phyloP scores from a whole-genome alignment of 2,888 invertebrate species.

The Bombyx huttoni region DNA sequence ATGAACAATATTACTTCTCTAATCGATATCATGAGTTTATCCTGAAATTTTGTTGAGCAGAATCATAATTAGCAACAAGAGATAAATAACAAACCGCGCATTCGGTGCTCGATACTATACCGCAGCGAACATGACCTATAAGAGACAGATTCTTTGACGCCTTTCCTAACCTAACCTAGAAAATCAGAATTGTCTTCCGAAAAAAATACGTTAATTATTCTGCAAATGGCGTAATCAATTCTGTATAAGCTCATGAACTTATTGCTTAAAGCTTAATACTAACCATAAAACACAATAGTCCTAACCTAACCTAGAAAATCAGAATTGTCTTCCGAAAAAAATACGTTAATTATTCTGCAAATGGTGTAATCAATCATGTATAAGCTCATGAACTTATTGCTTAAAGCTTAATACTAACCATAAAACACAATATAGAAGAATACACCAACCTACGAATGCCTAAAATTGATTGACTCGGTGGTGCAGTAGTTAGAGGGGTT shows the following conservation, averaged over 20 bases:
- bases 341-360: no score
- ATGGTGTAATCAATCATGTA: neutral
- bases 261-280: conserved; percentile 1
- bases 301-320: no score
- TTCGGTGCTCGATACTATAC: no score
- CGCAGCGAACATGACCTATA: no score
- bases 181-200: no score
- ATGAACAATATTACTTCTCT: neutral
- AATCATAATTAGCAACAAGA: neutral
- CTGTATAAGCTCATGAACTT: neutral
- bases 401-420: conserved; percentile 1
- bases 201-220: no score
- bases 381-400: neutral
- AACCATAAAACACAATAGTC: neutral
- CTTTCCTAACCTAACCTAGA: no score
- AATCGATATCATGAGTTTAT: neutral
- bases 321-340: no score
- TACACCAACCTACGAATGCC: conserved; percentile 11
- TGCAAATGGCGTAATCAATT: neutral
- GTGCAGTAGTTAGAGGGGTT: no score
- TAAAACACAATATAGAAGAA: conserved; percentile 2
- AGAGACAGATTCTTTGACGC: no score
- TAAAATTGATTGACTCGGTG: no score
- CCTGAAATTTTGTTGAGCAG: neutral
- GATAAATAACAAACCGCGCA: no score